Percentiles rank a stretch among this genome's conserved stretches.
These are phyloP conservation scores for Passerina amoena DNA, from an alignment of 2,113 vertebrate genomes.

Conservation along the genomic window DNA sequence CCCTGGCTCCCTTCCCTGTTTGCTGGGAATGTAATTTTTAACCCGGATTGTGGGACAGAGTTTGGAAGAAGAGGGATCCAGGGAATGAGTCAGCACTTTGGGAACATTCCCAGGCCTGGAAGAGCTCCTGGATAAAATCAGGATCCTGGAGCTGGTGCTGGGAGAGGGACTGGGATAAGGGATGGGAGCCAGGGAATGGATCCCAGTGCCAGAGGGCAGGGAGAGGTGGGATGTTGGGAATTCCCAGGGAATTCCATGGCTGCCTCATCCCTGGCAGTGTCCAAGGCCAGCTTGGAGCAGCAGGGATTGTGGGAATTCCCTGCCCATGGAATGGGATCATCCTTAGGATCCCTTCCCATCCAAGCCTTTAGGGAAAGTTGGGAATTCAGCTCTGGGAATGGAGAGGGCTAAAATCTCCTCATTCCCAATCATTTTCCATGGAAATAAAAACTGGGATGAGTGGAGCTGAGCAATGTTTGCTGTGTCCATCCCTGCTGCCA, in stretches of 20 bases:
- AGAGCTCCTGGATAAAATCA: neutral
- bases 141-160: neutral
- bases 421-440: neutral
- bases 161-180: neutral
- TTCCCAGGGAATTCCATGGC: neutral
- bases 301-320: neutral
- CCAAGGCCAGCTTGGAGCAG: neutral
- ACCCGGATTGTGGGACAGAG: neutral
- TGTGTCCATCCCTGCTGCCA: neutral
- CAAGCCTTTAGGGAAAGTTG: neutral
- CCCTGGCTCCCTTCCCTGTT: neutral
- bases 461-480: neutral
- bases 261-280: neutral
- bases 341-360: neutral
- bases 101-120: neutral
- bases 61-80: neutral
- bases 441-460: fast-evolving
- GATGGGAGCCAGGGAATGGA: neutral
- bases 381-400: neutral
- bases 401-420: neutral
- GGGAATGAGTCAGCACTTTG: neutral
- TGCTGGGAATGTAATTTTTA: neutral
- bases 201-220: neutral
- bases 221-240: neutral
- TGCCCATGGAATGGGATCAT: neutral